Conservation (phyloP, 2,797 vertebrate genomes). For the Silurus lanzhouensis region DNA sequence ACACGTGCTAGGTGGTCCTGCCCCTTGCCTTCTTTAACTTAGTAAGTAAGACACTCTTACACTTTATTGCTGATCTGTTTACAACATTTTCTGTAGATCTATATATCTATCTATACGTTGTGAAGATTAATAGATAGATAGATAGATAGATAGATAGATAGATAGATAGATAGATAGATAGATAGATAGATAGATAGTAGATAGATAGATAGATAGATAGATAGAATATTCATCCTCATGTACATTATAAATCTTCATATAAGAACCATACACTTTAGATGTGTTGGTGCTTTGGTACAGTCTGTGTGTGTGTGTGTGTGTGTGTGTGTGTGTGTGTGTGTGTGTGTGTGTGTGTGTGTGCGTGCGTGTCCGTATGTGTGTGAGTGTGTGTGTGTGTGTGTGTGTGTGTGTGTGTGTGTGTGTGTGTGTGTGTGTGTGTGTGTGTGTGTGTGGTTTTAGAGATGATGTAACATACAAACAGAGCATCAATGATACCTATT, state of each 20-base stretch:
- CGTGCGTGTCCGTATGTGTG: background rate
- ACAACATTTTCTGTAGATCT: background rate
- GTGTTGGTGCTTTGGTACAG: background rate
- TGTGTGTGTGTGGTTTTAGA: background rate
- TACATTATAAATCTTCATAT: background rate
- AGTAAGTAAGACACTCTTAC: slow-evolving; percentile 48
- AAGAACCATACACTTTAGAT: background rate
- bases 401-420: background rate
- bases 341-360: background rate
- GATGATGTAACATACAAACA: background rate
- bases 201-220: background rate
- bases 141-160: background rate
- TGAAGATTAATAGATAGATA: background rate
- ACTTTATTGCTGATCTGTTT: slow-evolving; percentile 22
- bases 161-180: background rate
- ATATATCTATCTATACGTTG: no score
- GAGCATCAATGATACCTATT: slow-evolving; percentile 8
- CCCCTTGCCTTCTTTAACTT: slow-evolving; percentile 53
- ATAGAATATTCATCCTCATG: background rate
- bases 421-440: background rate
- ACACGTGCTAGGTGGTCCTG: slow-evolving; percentile 65
- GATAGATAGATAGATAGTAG: background rate
- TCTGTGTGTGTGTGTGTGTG: no score
- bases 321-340: no score
- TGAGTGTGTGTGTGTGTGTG: no score